Evolutionary conservation across 1,140 invertebrate species (phyloP).

Genomic region (Drosophila leontia): DNA sequence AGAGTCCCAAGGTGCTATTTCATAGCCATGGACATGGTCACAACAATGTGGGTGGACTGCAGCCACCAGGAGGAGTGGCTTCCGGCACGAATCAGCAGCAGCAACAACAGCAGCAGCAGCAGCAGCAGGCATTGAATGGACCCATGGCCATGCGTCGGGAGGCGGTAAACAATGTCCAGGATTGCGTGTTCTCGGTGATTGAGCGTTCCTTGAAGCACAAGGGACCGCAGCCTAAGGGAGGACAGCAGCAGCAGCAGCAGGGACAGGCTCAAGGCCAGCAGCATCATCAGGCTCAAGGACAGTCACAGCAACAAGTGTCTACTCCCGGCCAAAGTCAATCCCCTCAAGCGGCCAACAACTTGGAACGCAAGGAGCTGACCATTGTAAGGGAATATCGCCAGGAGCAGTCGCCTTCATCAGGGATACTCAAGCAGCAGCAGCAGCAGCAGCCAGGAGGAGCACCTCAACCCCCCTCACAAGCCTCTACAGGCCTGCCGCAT

Average conservation of each 20-base stretch:
- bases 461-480: constrained; percentile 8
- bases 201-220: constrained; percentile 77
- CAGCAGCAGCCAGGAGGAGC: constrained; percentile 38
- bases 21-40: constrained; percentile 22
- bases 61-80: constrained; percentile 32
- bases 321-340: constrained; percentile 29
- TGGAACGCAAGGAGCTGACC: constrained; percentile 85
- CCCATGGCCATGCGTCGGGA: constrained; percentile 71
- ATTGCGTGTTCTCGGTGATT: constrained; percentile 74
- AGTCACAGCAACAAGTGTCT: not conserved
- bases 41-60: constrained; percentile 59
- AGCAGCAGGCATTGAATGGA: constrained; percentile 69
- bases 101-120: constrained; percentile 19
- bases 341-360: constrained; percentile 52
- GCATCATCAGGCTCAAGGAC: not conserved
- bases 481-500: constrained; percentile 52
- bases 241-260: constrained; percentile 27
- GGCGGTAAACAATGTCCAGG: constrained; percentile 75
- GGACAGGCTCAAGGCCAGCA: constrained; percentile 1
- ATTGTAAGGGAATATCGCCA: constrained; percentile 86
- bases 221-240: constrained; percentile 82
- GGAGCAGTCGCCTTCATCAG: constrained; percentile 30
- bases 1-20: constrained; percentile 84
- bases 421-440: constrained; percentile 60
- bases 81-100: not conserved